Evolutionary conservation across 2,888 invertebrate genomes (phyloP), one percentile per base, ranked within the genome.

Genomic region (Sarcophaga subvicina): DNA sequence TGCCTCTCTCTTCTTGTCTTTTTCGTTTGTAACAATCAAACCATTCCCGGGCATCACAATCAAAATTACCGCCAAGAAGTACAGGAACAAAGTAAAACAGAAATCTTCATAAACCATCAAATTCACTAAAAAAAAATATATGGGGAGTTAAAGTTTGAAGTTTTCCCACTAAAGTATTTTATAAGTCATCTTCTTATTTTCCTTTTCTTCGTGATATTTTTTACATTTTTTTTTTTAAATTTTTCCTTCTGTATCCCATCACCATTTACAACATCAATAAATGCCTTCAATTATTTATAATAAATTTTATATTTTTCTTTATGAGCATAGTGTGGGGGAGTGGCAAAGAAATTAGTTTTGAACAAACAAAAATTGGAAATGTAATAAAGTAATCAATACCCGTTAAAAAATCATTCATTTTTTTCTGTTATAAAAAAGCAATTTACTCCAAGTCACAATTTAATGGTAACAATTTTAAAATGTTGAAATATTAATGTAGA

Each of bases 221-320:
- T 66, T n/a, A n/a, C n/a, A n/a, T n/a, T 45, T 67, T 67, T 67
- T 45, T 45, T 67, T 47, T 4, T 10, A n/a, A 67, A 22, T 20
- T 49, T 20, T 2, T 63, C 54, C n/a, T 70, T 62, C 6, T 1
- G 6, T 27, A 66, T 71, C 6, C 27, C 37, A 37, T 37, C 37
- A 37, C 37, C 72, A 84, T 80, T 84, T 60, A 62, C 71, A 66
- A 49, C 37, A 71, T 66, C 71, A 77, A 67, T 77, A 85, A 85
- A 77, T 66, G 71, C 72, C 54, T 72, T 85, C 76, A 80, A 73
- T 80, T 85, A 85, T 85, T 77, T 60, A 80, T 67, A 77, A 72
- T 49, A 80, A 85, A 70, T 77, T 80, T 62, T 14, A 6, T 22
- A 22, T 0, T 6, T 37, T 37, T 37, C 37, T 37, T 37, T 37